Evolutionary conservation across 2,113 vertebrate genomes (phyloP), one percentile per base, ranked within the genome.

Genomic region (Picathartes gymnocephalus): DNA sequence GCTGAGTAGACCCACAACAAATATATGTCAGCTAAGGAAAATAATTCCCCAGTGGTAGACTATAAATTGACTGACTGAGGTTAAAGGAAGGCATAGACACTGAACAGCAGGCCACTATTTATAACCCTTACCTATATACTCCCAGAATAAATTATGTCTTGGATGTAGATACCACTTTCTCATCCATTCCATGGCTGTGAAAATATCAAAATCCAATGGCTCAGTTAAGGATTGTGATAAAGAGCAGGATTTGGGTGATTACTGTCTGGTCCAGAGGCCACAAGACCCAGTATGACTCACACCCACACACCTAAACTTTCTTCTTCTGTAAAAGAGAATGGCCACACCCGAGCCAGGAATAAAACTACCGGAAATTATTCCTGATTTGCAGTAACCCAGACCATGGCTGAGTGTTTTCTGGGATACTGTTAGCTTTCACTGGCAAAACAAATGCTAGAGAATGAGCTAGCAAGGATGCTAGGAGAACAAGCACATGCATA

Each of bases 61-160:
- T 89, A n/a, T 72, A 79, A 27, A 44, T 33, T 72, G 48, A 72
- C 57, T 82, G 81, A 72, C 53, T 90, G 71, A 90, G 53, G 61
- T 80, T 82, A 72, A 79, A 93, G 61, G n/a, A 85, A 82, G 35
- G 40, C 7, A 72, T 2, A 60, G 61, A 65, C 53, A 72, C 24
- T 27, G 81, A 90, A 85, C 1, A 20, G 22, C 4, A 39, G 31
- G 35, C 28, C 5, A n/a, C 24, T 89, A 9, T 87, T 89, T 60
- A 64, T 64, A 91, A 85, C 23, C 33, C 25, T 23, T 48, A 33
- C 13, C n/a, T 30, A 33, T 40, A 56, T 22, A 42, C 4, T 68
- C 8, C 74, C 54, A 78, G 24, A 84, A 92, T 71, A 91, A 60
- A 81, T 90, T 81, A 74, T 68, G 13, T 60, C 30, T 89, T 87